Evolutionary conservation across 1,140 invertebrate species (phyloP).

Genomic region (Latrodectus geometricus): DNA sequence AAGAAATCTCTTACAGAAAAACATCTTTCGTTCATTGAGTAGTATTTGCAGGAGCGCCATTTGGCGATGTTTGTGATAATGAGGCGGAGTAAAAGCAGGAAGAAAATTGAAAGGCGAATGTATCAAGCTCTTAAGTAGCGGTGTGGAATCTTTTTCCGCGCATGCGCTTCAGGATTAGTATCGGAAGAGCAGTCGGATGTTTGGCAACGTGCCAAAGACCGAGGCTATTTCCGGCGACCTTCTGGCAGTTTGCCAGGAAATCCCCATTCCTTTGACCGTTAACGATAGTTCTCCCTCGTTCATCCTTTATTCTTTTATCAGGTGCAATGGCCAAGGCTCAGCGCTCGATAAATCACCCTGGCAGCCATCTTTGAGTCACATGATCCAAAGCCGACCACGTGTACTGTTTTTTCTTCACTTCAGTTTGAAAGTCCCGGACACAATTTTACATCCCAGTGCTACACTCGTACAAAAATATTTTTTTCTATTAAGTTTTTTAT

Average conservation of each 20-base stretch:
- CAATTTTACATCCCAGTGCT: too few species aligned
- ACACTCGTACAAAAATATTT: too few species aligned
- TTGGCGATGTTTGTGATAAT: too few species aligned
- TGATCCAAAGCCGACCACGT: constrained; percentile 54
- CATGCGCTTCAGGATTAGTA: constrained; percentile 7
- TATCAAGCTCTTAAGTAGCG: too few species aligned
- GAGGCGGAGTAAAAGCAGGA: too few species aligned
- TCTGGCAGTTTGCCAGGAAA: constrained; percentile 52
- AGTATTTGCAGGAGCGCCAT: too few species aligned
- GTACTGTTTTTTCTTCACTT: not conserved
- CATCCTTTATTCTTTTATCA: constrained; percentile 36
- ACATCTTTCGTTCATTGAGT: too few species aligned
- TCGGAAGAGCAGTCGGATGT: constrained; percentile 52
- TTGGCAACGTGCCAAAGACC: constrained; percentile 54
- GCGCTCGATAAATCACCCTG: constrained; percentile 58
- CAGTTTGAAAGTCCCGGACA: too few species aligned
- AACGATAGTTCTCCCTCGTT: constrained; percentile 10
- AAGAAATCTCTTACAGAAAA: too few species aligned
- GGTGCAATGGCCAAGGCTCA: constrained; percentile 48
- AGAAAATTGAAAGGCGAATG: too few species aligned
- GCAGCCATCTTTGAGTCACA: constrained; percentile 51
- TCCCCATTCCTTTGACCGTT: constrained; percentile 44
- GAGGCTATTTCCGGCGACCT: constrained; percentile 55
- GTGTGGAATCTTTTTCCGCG: too few species aligned
- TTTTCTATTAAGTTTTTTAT: too few species aligned